Conservation (phyloP, 1,140 invertebrate genomes). For the Temnothorax curvispinosus region DNA sequence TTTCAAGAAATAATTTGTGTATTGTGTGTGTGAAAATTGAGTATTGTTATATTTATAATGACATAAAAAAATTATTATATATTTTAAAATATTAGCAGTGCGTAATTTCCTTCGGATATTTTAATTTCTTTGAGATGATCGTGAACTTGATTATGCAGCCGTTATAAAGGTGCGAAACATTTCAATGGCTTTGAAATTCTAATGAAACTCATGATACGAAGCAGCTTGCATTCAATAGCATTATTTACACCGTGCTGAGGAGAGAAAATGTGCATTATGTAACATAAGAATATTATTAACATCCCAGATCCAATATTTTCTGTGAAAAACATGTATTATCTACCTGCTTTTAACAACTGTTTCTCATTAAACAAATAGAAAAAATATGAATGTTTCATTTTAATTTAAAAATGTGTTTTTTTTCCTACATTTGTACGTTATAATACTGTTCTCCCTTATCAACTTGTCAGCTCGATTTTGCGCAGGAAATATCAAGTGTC, state of each 20-base stretch:
- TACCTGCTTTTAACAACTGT: not conserved
- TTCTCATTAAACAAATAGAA: not conserved
- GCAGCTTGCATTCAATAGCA: not conserved
- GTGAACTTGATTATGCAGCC: not conserved
- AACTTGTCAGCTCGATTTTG: conserved; percentile 18
- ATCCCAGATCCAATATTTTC: not conserved
- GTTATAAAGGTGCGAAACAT: not conserved
- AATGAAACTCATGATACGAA: not conserved
- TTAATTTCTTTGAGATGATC: not conserved
- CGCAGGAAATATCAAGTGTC: conserved; percentile 11
- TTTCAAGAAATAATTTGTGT: not conserved
- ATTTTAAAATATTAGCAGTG: not conserved
- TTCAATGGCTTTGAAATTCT: conserved; percentile 40
- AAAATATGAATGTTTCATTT: not conserved
- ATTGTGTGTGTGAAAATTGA: not conserved
- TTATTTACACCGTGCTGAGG: not conserved
- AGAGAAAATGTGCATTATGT: not conserved
- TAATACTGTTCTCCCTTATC: not conserved
- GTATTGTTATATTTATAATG: not conserved
- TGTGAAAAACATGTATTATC: not conserved
- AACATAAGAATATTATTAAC: not conserved
- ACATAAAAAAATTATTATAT: not conserved
- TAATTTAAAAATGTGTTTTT: not conserved
- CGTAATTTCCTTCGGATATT: not conserved
- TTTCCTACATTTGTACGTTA: not conserved